These are phyloP conservation scores for Drosophila serrata DNA, from an alignment of 1,140 invertebrate species.

Conservation along the genomic window DNA sequence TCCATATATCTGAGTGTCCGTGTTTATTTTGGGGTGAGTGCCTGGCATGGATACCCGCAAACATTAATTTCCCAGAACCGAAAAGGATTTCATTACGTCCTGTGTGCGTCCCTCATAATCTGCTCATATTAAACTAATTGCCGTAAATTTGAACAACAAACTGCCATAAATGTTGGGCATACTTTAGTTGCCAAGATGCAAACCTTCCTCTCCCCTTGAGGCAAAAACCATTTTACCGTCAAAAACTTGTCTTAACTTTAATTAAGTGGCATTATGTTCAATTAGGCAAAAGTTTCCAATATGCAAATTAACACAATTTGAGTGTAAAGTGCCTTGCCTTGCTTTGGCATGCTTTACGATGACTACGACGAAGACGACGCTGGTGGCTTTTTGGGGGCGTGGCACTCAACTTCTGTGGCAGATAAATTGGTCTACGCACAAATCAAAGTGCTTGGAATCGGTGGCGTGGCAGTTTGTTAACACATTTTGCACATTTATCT, in stretches of 20 bases:
- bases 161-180: conserved; percentile 68
- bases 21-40: conserved; percentile 21
- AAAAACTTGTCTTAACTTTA: conserved; percentile 78
- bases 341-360: not conserved
- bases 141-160: conserved; percentile 66
- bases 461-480: conserved; percentile 36
- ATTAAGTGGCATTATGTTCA: conserved; percentile 83
- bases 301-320: conserved; percentile 82
- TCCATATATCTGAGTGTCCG: conserved; percentile 19
- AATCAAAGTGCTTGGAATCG: conserved; percentile 56
- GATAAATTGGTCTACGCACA: conserved; percentile 67
- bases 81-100: conserved; percentile 37
- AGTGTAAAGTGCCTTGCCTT: conserved; percentile 38
- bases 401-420: conserved; percentile 47
- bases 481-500: conserved; percentile 37
- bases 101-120: conserved; percentile 46
- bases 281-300: conserved; percentile 81
- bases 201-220: not conserved
- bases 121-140: conserved; percentile 69
- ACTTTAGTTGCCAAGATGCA: conserved; percentile 55
- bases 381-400: not conserved
- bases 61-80: conserved; percentile 43
- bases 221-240: conserved; percentile 30
- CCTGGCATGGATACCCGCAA: not conserved
- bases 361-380: not conserved